Base-by-base conservation (phyloP, 2,113 vertebrate genomes). In the Cettia cetti region DNA sequence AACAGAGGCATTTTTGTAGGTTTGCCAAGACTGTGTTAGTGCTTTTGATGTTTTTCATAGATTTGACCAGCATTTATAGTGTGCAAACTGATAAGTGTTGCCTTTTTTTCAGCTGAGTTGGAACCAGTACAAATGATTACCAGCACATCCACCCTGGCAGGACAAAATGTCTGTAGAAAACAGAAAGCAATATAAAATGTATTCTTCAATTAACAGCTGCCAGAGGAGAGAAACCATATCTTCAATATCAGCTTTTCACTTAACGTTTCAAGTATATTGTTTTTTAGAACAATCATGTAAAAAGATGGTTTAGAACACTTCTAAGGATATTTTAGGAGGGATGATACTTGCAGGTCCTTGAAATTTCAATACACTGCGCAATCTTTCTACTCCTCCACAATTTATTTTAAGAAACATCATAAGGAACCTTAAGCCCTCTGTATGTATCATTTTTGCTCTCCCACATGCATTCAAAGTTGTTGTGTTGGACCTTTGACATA, bases 211-310 rank as follows among this genome's bases (percentile, higher is more conserved):
- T 65, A 74, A 61, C 1, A 6, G 24, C 45, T 74, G 15, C 26
- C 33, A 53, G 13, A 81, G n/a, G 13, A 81, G 24, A 57, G 17
- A 44, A 3, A 22, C 4, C 82, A 79, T 7, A 44, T 53, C 45
- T 79, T 83, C 54, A 70, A 20, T 31, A 57, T 49, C n/a, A 61
- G 10, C 15, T 77, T 77, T 42, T 81, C n/a, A 45, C 13, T 77
- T 17, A 60, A 69, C 0, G 1, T 86, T 81, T 31, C 40, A 53
- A 28, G n/a, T 49, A 21, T 13, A 30, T 5, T 31, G 3, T 0
- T 39, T 77, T 76, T 63, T 54, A 39, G 33, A 18, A 63, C 20
- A 75, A 65, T 9, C 13, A 10, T 28, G 40, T 71, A 37, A 63
- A 61, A 8, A 17, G 15, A 11, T 59, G 10, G 19, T 75, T 70